These are phyloP conservation scores for Natrix natrix DNA, from an alignment of 2,797 vertebrate species.

Conservation along the genomic window DNA sequence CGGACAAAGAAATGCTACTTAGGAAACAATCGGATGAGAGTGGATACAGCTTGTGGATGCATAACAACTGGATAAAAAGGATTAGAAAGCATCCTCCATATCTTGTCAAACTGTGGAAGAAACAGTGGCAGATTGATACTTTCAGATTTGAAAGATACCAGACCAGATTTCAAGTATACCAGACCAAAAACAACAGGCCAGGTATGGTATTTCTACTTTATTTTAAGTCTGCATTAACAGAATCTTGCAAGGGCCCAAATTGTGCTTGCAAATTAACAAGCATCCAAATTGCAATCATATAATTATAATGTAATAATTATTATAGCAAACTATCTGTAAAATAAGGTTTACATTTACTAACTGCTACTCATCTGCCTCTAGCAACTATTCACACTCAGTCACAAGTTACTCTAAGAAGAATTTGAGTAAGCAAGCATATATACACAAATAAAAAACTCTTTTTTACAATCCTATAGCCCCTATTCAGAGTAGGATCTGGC, in stretches of 20 bases:
- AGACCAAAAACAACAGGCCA: not conserved
- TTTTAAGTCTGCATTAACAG: not conserved
- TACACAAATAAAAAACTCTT: not conserved
- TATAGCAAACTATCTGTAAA: not conserved
- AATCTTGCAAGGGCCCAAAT: not conserved
- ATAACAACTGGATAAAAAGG: not conserved
- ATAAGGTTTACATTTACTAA: not conserved
- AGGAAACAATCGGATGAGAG: not conserved
- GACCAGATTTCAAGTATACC: not conserved
- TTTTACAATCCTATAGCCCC: not conserved
- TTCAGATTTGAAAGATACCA: not conserved
- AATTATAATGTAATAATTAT: not conserved
- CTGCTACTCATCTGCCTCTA: not conserved
- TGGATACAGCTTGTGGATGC: not conserved
- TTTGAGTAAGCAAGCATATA: not conserved
- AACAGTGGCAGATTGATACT: not conserved
- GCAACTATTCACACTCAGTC: not conserved
- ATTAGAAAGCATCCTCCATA: not conserved
- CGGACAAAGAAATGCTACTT: not conserved
- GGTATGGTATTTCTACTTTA: not conserved
- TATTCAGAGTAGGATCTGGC: not conserved
- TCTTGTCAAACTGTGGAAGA: not conserved
- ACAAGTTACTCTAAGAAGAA: not conserved
- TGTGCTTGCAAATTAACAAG: not conserved
- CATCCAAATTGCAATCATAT: not conserved